Conservation (phyloP, 2,797 vertebrate species). For the Australoheros facetus region DNA sequence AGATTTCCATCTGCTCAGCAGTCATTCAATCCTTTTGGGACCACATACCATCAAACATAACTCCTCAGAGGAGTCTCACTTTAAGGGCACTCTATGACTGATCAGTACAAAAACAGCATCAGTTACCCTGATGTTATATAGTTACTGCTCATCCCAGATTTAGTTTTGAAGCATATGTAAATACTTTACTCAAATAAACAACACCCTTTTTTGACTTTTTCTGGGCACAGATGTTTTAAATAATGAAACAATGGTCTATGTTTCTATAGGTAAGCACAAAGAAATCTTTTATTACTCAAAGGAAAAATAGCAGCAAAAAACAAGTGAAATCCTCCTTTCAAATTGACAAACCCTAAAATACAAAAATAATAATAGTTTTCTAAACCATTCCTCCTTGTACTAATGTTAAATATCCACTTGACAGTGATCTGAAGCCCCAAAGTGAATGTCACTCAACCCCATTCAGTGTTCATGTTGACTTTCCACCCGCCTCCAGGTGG, state of each 20-base stretch:
- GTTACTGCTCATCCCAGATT: not conserved
- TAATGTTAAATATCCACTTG: not conserved
- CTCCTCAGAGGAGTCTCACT: constrained; percentile 2
- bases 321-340: not conserved
- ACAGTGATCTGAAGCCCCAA: not conserved
- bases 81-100: not conserved
- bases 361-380: not conserved
- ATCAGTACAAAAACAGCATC: constrained; percentile 4
- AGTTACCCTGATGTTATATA: not conserved
- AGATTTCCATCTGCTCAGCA: constrained; percentile 37
- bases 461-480: constrained; percentile 78
- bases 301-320: not conserved
- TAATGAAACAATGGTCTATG: not conserved
- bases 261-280: no score
- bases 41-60: not conserved
- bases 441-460: constrained; percentile 83
- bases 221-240: not conserved
- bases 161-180: not conserved
- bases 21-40: constrained; percentile 6
- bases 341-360: not conserved
- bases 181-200: not conserved
- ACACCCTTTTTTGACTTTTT: not conserved
- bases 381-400: not conserved
- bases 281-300: not conserved
- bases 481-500: constrained; percentile 85